Conservation (phyloP, 2,888 invertebrate species). For the Conus canariensis region DNA sequence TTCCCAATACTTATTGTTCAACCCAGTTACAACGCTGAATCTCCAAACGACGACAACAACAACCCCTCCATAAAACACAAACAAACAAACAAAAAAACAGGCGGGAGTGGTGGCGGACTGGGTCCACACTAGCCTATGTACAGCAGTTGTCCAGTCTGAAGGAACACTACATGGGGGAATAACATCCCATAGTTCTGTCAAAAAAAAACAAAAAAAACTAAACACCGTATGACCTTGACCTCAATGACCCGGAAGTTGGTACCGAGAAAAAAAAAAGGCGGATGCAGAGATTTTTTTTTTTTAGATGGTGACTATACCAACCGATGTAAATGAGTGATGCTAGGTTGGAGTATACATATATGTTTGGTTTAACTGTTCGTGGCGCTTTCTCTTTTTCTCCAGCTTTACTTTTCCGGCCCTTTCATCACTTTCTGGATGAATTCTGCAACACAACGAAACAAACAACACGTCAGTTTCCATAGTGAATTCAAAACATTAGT, state of each 20-base stretch:
- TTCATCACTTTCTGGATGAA: constrained; percentile 52
- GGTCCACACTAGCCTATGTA: not conserved
- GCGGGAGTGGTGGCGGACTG: too few species aligned
- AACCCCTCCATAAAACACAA: not conserved
- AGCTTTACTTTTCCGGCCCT: constrained; percentile 44
- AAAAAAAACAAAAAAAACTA: too few species aligned
- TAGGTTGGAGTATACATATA: not conserved
- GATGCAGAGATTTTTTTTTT: not conserved
- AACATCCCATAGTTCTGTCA: too few species aligned
- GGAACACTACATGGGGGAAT: not conserved
- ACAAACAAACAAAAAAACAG: not conserved
- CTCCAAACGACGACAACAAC: too few species aligned
- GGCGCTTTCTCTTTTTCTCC: not conserved
- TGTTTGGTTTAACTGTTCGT: not conserved
- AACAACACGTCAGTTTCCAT: not conserved
- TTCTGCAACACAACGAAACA: constrained; percentile 41
- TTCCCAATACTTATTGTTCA: too few species aligned
- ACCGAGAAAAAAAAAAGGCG: too few species aligned
- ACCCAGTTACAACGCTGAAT: too few species aligned
- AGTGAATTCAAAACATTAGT: too few species aligned
- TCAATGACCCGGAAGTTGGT: constrained; percentile 4
- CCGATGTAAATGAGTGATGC: not conserved
- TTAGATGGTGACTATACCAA: not conserved
- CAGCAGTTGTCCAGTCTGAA: not conserved
- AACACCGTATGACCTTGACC: not conserved